Percentiles rank a stretch among this genome's conserved stretches.
Evolutionary conservation across 1,140 invertebrate genomes (phyloP).

Genomic region (Atopsyche davidsoni): DNA sequence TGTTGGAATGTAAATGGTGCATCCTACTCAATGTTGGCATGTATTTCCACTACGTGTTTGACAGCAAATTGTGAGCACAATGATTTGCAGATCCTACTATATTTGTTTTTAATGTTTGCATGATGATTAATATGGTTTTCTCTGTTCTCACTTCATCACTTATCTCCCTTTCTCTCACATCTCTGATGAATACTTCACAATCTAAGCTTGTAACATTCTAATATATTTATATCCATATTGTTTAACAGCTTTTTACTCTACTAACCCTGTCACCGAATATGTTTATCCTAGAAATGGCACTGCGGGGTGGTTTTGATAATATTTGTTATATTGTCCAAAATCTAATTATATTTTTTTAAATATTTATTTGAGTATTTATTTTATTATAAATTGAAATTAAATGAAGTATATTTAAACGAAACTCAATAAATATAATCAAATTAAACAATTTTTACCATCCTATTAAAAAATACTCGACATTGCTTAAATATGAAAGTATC

Average conservation of each 20-base stretch:
- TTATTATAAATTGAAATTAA: no score
- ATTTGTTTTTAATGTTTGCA: slow-evolving; percentile 15
- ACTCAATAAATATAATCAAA: no score
- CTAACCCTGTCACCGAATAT: slow-evolving; percentile 1
- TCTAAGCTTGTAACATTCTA: slow-evolving; percentile 8
- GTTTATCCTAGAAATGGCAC: no score
- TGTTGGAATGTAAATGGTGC: slow-evolving; percentile 26
- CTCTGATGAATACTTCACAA: slow-evolving; percentile 18
- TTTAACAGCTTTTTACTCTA: slow-evolving; percentile 9
- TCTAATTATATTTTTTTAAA: no score
- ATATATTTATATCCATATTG: slow-evolving; percentile 13
- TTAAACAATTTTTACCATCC: no score
- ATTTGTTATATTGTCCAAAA: neutral
- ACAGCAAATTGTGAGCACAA: slow-evolving; percentile 1
- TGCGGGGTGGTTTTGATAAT: no score
- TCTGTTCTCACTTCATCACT: slow-evolving; percentile 23
- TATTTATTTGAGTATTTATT: no score
- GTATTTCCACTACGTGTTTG: slow-evolving; percentile 3
- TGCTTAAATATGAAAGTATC: no score
- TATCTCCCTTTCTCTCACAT: slow-evolving; percentile 13
- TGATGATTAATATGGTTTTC: slow-evolving; percentile 28
- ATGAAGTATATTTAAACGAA: no score
- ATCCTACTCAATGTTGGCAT: slow-evolving; percentile 26
- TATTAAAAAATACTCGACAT: no score
- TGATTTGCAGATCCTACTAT: slow-evolving; percentile 5